Evolutionary conservation across 2,113 vertebrate species (phyloP).

Genomic region (Opisthocomus hoazin): DNA sequence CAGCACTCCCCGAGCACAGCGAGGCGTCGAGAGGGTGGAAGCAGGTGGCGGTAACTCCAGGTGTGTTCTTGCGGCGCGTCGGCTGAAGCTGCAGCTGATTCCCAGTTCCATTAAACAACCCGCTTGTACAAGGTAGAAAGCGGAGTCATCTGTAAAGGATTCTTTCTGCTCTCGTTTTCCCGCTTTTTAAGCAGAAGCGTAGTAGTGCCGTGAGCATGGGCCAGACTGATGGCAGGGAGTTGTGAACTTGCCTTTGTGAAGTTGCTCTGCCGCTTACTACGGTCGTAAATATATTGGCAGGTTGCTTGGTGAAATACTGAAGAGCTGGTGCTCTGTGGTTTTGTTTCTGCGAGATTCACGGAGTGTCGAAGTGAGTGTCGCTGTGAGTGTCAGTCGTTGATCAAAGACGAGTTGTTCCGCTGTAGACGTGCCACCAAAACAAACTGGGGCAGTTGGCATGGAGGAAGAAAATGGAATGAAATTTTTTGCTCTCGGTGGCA

Average conservation of each 20-base stretch:
- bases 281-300: conserved; percentile 30
- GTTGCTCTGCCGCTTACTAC: background rate
- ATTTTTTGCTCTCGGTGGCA: background rate
- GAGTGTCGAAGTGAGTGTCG: too few species aligned
- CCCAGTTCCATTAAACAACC: background rate
- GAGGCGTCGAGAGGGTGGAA: background rate
- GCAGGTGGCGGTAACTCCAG: background rate
- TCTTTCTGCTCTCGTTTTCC: fast-evolving
- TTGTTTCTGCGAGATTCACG: background rate
- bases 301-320: conserved; percentile 51
- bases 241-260: background rate
- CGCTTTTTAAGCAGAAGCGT: background rate
- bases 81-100: background rate
- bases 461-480: background rate
- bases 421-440: conserved; percentile 34
- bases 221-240: background rate
- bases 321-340: conserved; percentile 1
- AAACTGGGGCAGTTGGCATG: conserved; percentile 35
- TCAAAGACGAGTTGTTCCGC: conserved; percentile 32
- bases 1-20: too few species aligned
- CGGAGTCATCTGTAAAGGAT: background rate
- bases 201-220: fast-evolving
- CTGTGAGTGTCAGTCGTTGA: background rate
- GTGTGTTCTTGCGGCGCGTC: background rate
- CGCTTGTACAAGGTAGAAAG: background rate